A percentile compares a stretch with the other conserved stretches of the same genome.
Evolutionary conservation across 2,797 vertebrate genomes (phyloP).

Genomic region (Prunella strophiata): DNA sequence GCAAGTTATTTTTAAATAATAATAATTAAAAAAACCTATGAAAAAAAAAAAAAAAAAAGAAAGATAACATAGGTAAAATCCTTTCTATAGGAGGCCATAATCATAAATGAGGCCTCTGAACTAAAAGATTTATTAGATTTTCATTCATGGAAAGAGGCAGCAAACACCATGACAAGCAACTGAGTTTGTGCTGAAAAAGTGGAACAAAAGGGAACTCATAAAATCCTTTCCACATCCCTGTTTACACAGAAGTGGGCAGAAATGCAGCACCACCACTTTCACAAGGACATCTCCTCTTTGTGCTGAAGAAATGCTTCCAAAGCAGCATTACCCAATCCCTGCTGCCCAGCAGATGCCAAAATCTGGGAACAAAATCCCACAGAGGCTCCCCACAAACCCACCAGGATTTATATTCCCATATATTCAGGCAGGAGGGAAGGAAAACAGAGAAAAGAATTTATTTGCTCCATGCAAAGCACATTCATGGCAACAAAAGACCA

Average conservation of each 20-base stretch:
- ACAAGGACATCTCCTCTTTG: not conserved
- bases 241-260: conserved; percentile 5
- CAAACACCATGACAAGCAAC: not conserved
- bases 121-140: not conserved
- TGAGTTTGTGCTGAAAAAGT: not conserved
- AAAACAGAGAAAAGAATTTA: not conserved
- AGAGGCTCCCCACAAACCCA: not conserved
- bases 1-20: not conserved
- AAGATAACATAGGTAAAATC: not conserved
- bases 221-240: conserved; percentile 31
- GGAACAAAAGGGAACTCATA: not conserved
- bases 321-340: not conserved
- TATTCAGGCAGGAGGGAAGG: not conserved
- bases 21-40: too few relatives aligned
- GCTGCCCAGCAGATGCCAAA: not conserved
- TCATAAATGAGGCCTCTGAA: not conserved
- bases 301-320: not conserved
- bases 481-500: not conserved
- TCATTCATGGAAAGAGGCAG: not conserved
- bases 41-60: not conserved
- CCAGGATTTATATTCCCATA: not conserved
- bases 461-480: not conserved
- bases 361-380: not conserved
- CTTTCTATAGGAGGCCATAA: not conserved
- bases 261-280: not conserved